Evolutionary conservation across 2,888 invertebrate genomes (phyloP).

Genomic region (Agrochola lychnidis): DNA sequence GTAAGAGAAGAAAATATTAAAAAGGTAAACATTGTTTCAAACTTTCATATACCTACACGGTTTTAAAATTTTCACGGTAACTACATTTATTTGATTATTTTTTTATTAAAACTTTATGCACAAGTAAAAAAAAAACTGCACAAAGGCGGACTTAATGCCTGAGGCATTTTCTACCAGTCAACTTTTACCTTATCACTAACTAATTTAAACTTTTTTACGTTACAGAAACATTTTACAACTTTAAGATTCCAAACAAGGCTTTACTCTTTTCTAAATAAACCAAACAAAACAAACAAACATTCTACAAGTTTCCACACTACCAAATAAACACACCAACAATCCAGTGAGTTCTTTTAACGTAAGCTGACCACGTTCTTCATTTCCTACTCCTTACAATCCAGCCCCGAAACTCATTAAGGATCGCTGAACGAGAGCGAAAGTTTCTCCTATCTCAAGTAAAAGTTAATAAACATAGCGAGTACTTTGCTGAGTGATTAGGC

Average conservation of each 20-base stretch:
- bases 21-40: too few relatives aligned
- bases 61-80: too few relatives aligned
- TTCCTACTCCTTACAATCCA: constrained; percentile 60
- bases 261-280: not conserved
- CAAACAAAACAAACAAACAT: constrained; percentile 25
- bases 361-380: constrained; percentile 64
- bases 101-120: too few relatives aligned
- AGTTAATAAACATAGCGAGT: constrained; percentile 36
- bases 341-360: constrained; percentile 26
- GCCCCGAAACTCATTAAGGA: constrained; percentile 62
- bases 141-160: too few relatives aligned
- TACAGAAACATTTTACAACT: not conserved
- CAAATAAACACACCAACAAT: constrained; percentile 29
- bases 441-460: constrained; percentile 55
- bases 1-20: not conserved
- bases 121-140: too few relatives aligned
- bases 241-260: not conserved
- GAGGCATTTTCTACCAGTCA: too few relatives aligned
- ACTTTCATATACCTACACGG: too few relatives aligned
- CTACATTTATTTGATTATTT: too few relatives aligned
- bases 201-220: not conserved
- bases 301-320: constrained; percentile 34
- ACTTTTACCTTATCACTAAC: not conserved
- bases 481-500: constrained; percentile 50
- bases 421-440: constrained; percentile 42